Base-by-base conservation (phyloP, 2,888 invertebrate genomes). In the Lasioglossum morio region DNA sequence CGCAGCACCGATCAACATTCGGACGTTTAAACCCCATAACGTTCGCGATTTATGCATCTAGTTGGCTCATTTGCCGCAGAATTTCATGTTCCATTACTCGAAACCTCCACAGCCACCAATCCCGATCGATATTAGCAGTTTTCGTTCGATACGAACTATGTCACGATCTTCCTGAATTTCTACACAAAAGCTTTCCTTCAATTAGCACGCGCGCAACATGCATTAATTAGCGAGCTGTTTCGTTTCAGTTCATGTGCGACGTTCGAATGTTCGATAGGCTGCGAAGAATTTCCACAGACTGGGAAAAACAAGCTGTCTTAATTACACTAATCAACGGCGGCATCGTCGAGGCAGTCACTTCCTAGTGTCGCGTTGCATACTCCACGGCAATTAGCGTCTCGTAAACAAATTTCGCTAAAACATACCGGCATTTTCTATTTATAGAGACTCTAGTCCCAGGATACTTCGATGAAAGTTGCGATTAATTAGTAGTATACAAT, bases 341-440 rank as follows among this genome's bases (percentile, higher is more conserved):
- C 40, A 40, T 70, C 40, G 40, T n/a, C 14, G 70, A 8, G 40
- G 12, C 40, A 8, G 72, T 5, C n/a, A 5, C 72, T 72, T 72
- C 72, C 43, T 72, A 72, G 72, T 43, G 72, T 43, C 72, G 43
- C 43, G 46, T 72, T 72, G 43, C 72, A 72, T 72, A 72, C 40
- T 72, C 72, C 72, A 43, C 43, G 72, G n/a, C 72, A 72, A 72
- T 72, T 72, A 72, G 2, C 72, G 72, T 46, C 72, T 72, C 43
- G n/a, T 72, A 43, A 27, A 69, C 69, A 69, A 69, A 72, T 72
- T 72, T 27, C 72, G 16, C n/a, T 43, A 2, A 12, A 27, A 16
- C 27, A 43, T 5, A 16, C 12, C 72, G 43, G 27, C n/a, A 46
- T 72, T 72, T 27, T 16, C 72, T 37, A 69, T 34, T 34, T 37